Percentiles rank a stretch among this genome's conserved stretches.
Conservation (phyloP, 2,113 vertebrate species). For the Meles meles region DNA sequence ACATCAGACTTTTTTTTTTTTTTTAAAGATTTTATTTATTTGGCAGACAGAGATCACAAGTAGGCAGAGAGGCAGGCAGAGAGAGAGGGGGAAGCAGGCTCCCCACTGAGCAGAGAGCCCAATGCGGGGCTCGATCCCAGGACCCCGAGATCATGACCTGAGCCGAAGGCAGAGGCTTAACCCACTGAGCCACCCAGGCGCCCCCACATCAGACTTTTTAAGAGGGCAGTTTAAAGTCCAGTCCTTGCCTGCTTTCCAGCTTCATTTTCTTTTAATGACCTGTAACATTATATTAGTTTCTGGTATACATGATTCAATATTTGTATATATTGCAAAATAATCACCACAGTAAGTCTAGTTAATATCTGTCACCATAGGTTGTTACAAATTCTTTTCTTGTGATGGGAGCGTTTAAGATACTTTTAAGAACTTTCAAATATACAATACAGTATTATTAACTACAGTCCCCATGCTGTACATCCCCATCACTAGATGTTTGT, state of each 20-base stretch:
- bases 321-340: neutral
- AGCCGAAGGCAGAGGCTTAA: too few species aligned
- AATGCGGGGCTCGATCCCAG: too few species aligned
- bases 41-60: too few species aligned
- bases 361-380: neutral
- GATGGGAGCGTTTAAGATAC: neutral
- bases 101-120: too few species aligned
- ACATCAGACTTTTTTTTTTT: constrained; percentile 20
- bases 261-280: neutral
- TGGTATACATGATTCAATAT: neutral
- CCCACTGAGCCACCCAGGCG: too few species aligned
- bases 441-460: neutral
- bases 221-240: neutral
- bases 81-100: too few species aligned
- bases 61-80: too few species aligned
- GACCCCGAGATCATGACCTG: too few species aligned
- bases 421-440: neutral
- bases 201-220: constrained; percentile 5
- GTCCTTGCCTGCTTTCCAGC: neutral
- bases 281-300: neutral
- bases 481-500: neutral
- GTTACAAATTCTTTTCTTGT: neutral
- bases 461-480: neutral
- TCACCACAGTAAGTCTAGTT: neutral
- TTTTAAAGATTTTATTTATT: too few species aligned